A percentile compares a stretch with the other conserved stretches of the same genome.
Conservation (phyloP, 2,888 invertebrate species). For the Mechanitis mazaeus region DNA sequence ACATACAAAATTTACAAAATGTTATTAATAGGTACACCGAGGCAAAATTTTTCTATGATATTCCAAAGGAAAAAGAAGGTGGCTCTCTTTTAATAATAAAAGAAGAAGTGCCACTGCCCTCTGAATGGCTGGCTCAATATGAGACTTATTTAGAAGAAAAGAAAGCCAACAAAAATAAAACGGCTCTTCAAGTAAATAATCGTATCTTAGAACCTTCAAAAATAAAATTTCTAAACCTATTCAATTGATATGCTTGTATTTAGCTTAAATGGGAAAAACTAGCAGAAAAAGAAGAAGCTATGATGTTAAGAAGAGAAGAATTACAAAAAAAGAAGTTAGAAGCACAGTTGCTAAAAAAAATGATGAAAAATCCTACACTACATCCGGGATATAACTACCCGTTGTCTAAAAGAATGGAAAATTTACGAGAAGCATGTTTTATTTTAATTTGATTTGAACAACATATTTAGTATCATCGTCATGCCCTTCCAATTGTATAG, state of each 20-base stretch:
- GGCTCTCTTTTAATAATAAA: conserved; percentile 47
- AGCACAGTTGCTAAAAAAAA: conserved; percentile 44
- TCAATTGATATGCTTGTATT: background rate
- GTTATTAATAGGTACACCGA: conserved; percentile 47
- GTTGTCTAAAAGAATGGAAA: conserved; percentile 41
- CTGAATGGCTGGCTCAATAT: conserved; percentile 51
- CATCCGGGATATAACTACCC: conserved; percentile 60
- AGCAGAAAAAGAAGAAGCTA: conserved; percentile 41
- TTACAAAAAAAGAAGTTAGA: conserved; percentile 41
- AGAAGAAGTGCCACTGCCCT: conserved; percentile 47
- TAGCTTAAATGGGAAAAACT: conserved; percentile 45
- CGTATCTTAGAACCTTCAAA: background rate
- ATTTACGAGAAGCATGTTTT: conserved; percentile 40
- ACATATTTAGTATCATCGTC: too few species aligned
- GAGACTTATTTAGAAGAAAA: conserved; percentile 39
- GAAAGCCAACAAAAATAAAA: conserved; percentile 46
- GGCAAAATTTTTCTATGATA: conserved; percentile 47
- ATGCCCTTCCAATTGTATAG: too few species aligned
- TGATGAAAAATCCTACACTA: conserved; percentile 55
- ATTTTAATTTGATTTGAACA: background rate
- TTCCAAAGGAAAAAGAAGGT: conserved; percentile 45
- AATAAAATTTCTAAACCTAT: too few species aligned
- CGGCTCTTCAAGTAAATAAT: conserved; percentile 26
- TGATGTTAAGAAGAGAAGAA: conserved; percentile 40
- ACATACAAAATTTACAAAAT: background rate